phyloP scores from a whole-genome alignment of 2,888 invertebrate species.

The Yponomeuta plumbellus region DNA sequence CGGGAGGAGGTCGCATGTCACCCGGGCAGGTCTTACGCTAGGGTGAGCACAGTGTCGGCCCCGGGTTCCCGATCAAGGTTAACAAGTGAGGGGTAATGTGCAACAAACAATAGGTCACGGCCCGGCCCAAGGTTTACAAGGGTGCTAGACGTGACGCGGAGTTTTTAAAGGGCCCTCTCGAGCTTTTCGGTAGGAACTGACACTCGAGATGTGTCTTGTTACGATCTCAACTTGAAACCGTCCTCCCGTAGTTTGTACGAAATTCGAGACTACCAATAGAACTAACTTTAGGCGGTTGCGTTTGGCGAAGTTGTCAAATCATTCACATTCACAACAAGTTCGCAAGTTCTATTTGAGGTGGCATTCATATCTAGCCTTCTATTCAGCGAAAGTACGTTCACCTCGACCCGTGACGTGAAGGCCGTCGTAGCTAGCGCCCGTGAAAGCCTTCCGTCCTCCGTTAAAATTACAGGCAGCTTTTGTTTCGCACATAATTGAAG shows the following conservation, averaged over 20 bases:
- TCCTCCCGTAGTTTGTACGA: not conserved
- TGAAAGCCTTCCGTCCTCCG: constrained; percentile 9
- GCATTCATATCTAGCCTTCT: not conserved
- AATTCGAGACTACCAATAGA: not conserved
- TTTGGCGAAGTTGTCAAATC: not conserved
- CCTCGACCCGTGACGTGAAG: constrained; percentile 7
- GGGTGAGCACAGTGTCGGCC: constrained; percentile 20
- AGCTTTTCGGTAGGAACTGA: not conserved
- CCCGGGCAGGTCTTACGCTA: constrained; percentile 17
- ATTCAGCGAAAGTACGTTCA: not conserved
- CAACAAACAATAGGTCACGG: not conserved
- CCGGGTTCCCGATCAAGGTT: constrained; percentile 11
- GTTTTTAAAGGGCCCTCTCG: not conserved
- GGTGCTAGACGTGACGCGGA: not conserved
- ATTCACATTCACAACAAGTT: not conserved
- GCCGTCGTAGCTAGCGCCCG: not conserved
- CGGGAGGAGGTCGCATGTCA: constrained; percentile 11
- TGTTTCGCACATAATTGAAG: constrained; percentile 10
- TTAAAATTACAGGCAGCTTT: constrained; percentile 4
- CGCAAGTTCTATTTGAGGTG: not conserved
- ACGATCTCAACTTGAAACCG: not conserved
- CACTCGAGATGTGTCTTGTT: not conserved
- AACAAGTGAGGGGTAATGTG: constrained; percentile 3
- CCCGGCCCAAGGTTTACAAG: not conserved
- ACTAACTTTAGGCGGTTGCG: not conserved